Evolutionary conservation across 2,888 invertebrate genomes (phyloP), one percentile per base, ranked within the genome.

Genomic region (Athalia cordata): DNA sequence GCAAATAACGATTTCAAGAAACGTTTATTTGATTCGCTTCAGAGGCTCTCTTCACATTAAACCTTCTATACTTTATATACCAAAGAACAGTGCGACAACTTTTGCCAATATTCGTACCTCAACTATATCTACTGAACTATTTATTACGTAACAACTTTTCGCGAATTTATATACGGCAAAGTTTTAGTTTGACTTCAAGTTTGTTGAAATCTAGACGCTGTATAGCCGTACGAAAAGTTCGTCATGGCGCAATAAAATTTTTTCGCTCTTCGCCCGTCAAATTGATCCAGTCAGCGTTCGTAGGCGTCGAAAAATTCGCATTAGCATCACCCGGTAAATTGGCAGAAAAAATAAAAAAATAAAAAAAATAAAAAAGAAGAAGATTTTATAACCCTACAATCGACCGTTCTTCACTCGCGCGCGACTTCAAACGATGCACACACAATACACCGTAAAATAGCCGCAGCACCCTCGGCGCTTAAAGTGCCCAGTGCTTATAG

Each of bases 11-110:
- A 72, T 45, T 59, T 43, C 49, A 29, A 64, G 75, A 13, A 75
- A 75, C 75, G 62, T 61, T 64, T 75, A 75, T 75, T 75, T 62
- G 49, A 61, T 75, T 75, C 75, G 62, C 61, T 75, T 50, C 52
- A 62, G 5, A 49, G 75, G 6, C 49, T 75, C 52, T 45, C 75
- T 57, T 47, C 57, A 72, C 72, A 59, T 72, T 72, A 72, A 15
- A 72, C 5, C 29, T 11, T 62, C 62, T 62, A 5, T n/a, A 29
- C 29, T 29, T 29, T 29, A 29, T 29, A 13, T 55, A 68, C 29
- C 50, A 68, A 55, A 68, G 68, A 68, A 68, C 52, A 52, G 11
- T 68, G 68, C 45, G 57, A 72, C 59, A 72, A 72, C 72, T 72
- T 72, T 72, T 59, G 59, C 57, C 72, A 59, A 72, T 72, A 59